Conservation (phyloP, 2,888 invertebrate genomes). For the Caenorhabditis afra region DNA sequence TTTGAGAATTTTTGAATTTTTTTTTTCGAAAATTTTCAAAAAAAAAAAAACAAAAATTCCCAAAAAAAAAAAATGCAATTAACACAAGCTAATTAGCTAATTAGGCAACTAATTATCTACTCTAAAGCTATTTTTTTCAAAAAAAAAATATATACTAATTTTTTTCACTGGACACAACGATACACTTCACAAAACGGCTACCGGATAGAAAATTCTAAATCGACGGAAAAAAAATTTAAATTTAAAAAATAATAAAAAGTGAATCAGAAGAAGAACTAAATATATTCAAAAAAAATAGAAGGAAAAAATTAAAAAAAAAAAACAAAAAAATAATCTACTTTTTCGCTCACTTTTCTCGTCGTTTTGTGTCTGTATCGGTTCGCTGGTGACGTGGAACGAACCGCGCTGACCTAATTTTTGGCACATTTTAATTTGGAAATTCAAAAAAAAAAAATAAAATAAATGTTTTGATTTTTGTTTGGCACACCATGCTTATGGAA, state of each 20-base stretch:
- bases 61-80: too few relatives aligned
- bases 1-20: too few relatives aligned
- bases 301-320: not conserved
- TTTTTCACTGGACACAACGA: not conserved
- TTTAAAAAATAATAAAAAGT: not conserved
- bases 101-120: too few relatives aligned
- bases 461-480: too few relatives aligned
- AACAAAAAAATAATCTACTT: slow-evolving; percentile 5
- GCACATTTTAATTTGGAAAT: not conserved
- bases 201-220: not conserved
- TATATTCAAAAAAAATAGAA: not conserved
- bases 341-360: slow-evolving; percentile 63
- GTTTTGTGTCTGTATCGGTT: slow-evolving; percentile 29
- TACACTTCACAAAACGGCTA: slow-evolving; percentile 1
- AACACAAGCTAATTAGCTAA: too few relatives aligned
- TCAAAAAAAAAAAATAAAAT: too few relatives aligned
- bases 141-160: too few relatives aligned
- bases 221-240: slow-evolving; percentile 8
- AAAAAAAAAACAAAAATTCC: too few relatives aligned
- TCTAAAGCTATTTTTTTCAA: too few relatives aligned
- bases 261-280: not conserved
- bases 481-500: slow-evolving; percentile 18
- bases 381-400: slow-evolving; percentile 42
- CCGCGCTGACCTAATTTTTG: slow-evolving; percentile 54
- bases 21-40: too few relatives aligned